A percentile compares a stretch with the other conserved stretches of the same genome.
Evolutionary conservation across 1,140 invertebrate species (phyloP).

Genomic region (Apis cerana): DNA sequence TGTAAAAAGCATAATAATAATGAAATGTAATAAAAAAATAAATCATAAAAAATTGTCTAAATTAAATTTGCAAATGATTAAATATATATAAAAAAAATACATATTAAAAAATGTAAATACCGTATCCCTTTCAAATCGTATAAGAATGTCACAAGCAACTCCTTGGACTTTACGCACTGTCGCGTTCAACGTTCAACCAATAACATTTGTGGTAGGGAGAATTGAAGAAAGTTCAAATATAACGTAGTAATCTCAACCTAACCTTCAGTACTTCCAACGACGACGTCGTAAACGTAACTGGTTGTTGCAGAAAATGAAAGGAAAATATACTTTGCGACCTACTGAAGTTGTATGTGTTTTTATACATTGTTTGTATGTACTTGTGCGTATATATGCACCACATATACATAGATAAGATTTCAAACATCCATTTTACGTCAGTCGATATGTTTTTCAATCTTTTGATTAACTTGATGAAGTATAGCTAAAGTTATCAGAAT

Average conservation of each 20-base stretch:
- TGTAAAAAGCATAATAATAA: not conserved
- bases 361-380: not conserved
- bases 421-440: not conserved
- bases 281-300: conserved; percentile 47
- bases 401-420: not conserved
- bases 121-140: conserved; percentile 5
- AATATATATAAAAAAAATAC: not conserved
- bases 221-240: conserved; percentile 45
- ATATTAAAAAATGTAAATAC: conserved; percentile 13
- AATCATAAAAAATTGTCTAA: not conserved
- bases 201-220: conserved; percentile 38
- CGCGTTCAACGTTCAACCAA: conserved; percentile 14
- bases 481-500: no score
- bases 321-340: not conserved
- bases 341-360: not conserved
- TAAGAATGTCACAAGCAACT: conserved; percentile 19
- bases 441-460: conserved; percentile 6
- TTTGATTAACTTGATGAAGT: not conserved
- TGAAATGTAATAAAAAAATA: not conserved
- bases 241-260: conserved; percentile 19
- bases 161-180: conserved; percentile 50
- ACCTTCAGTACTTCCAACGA: conserved; percentile 13
- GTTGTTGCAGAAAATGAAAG: conserved; percentile 24
- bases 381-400: not conserved
- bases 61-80: not conserved